Conservation (phyloP, 2,888 invertebrate species). For the Halocaridina rubra region DNA sequence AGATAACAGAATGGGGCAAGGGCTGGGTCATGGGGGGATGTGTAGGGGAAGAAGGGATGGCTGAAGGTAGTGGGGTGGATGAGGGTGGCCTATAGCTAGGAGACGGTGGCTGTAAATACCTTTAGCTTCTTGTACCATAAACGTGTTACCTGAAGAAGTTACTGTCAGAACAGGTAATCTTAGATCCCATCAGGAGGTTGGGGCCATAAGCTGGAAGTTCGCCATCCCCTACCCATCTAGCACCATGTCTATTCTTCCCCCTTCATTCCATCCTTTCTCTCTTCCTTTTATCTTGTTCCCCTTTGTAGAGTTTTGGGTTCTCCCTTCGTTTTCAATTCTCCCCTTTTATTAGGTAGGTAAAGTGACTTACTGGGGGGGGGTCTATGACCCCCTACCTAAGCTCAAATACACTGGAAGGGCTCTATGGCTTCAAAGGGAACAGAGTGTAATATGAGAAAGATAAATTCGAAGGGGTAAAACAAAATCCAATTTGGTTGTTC, state of each 20-base stretch:
- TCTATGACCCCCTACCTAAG: no score
- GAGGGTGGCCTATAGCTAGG: background rate
- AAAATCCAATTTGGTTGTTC: no score
- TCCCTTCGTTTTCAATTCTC: no score
- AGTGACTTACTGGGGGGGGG: no score
- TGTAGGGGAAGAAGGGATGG: background rate
- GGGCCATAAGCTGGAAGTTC: background rate
- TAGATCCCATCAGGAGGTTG: background rate
- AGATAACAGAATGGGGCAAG: background rate
- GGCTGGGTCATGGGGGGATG: background rate
- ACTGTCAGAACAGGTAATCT: background rate
- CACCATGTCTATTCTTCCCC: background rate
- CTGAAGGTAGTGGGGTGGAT: background rate
- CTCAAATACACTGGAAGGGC: no score
- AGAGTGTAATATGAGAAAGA: no score
- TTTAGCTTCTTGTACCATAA: background rate
- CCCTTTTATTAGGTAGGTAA: no score
- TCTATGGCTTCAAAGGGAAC: no score
- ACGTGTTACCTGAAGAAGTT: background rate
- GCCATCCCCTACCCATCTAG: rapidly evolving
- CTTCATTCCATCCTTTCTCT: background rate
- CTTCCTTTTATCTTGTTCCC: background rate
- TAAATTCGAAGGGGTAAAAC: no score
- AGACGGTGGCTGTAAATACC: background rate
- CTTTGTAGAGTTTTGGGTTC: no score